phyloP scores from a whole-genome alignment of 1,140 invertebrate species.

The Hormaphis cornu region DNA sequence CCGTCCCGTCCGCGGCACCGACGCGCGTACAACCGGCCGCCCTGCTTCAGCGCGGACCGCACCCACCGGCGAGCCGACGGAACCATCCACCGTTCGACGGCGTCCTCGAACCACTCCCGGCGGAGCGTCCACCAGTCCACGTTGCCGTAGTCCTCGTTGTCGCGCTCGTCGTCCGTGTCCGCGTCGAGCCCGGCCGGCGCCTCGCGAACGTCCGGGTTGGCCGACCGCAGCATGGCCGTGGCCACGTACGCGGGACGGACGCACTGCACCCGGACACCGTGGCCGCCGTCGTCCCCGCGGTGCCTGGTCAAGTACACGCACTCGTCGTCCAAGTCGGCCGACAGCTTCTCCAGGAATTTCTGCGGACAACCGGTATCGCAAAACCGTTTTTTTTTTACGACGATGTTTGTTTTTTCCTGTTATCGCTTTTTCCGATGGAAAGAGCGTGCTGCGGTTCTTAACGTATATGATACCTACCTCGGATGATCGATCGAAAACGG shows the following conservation, averaged over 20 bases:
- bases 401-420: no score
- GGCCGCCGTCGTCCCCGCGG: conserved; percentile 61
- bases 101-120: no score
- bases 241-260: conserved; percentile 80
- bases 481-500: no score
- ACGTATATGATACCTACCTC: no score
- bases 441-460: no score
- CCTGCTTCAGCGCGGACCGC: neutral
- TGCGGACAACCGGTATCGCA: no score
- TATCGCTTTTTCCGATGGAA: no score
- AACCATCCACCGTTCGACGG: neutral
- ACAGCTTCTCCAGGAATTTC: conserved; percentile 2
- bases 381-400: no score
- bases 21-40: neutral
- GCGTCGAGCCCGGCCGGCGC: neutral
- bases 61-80: neutral
- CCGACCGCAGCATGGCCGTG: conserved; percentile 64
- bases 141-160: neutral
- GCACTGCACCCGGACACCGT: conserved; percentile 74
- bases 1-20: neutral
- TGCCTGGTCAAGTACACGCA: conserved; percentile 41
- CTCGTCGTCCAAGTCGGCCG: neutral
- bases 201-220: neutral
- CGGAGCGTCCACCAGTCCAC: neutral
- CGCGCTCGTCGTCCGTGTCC: neutral